Percentiles rank a stretch among this genome's conserved stretches.
These are phyloP conservation scores for Toxotes chatareus DNA, from an alignment of 2,113 vertebrate genomes.

Conservation along the genomic window DNA sequence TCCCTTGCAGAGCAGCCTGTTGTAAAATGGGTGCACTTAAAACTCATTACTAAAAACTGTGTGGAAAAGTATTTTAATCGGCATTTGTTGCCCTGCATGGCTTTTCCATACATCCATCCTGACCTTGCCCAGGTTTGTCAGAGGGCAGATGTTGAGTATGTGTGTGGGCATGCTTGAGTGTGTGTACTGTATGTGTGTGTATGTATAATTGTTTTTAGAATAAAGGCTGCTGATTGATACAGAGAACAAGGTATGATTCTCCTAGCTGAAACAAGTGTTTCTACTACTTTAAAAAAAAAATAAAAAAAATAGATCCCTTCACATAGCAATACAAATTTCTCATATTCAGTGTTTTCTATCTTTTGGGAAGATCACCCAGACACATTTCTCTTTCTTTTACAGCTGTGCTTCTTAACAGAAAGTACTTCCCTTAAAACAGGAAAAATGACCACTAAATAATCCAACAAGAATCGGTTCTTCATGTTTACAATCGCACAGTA, in stretches of 20 bases:
- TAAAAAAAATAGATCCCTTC: slow-evolving; percentile 24
- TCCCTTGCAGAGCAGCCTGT: slow-evolving; percentile 5
- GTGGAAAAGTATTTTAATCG: slow-evolving; percentile 54
- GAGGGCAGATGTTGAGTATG: slow-evolving; percentile 46
- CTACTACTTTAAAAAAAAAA: slow-evolving; percentile 48
- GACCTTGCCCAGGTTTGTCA: slow-evolving; percentile 45
- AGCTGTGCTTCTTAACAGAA: slow-evolving; percentile 25
- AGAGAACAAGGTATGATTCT: slow-evolving; percentile 66
- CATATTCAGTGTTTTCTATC: slow-evolving; percentile 47
- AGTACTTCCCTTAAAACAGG: slow-evolving; percentile 48
- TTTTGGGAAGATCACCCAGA: slow-evolving; percentile 37
- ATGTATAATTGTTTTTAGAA: slow-evolving; percentile 63
- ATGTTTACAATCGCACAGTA: slow-evolving; percentile 74
- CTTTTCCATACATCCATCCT: slow-evolving; percentile 66
- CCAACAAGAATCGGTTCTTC: slow-evolving; percentile 27
- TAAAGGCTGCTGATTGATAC: slow-evolving; percentile 75
- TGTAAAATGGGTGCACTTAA: slow-evolving; percentile 37
- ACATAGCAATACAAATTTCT: slow-evolving; percentile 71
- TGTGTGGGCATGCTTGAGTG: slow-evolving; percentile 40
- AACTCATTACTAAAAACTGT: slow-evolving; percentile 54
- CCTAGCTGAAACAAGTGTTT: slow-evolving; percentile 52
- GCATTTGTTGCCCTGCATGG: slow-evolving; percentile 72
- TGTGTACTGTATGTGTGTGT: slow-evolving; percentile 39
- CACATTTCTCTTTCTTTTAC: slow-evolving; percentile 15
- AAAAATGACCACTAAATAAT: slow-evolving; percentile 42